A percentile compares a stretch with the other conserved stretches of the same genome.
Evolutionary conservation across 2,113 vertebrate genomes (phyloP).

Genomic region (Silurus glanis): DNA sequence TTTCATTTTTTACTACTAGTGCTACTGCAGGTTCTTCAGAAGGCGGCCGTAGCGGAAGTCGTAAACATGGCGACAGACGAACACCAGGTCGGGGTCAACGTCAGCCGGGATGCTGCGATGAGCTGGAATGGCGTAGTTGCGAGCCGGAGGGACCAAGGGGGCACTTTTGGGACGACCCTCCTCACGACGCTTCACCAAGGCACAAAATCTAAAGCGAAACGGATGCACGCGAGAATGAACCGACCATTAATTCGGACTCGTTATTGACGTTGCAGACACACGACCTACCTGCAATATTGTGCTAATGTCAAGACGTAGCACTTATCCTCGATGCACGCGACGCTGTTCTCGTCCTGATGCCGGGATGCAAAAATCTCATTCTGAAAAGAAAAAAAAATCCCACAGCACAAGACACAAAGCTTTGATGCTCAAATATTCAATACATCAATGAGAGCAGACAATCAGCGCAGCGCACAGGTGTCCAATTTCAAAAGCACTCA

Average conservation of each 20-base stretch:
- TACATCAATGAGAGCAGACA: constrained; percentile 9
- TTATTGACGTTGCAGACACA: neutral
- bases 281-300: constrained; percentile 95
- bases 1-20: constrained; percentile 27
- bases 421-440: constrained; percentile 24
- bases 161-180: constrained; percentile 86
- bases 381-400: constrained; percentile 62
- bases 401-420: constrained; percentile 35
- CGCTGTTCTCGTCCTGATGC: constrained; percentile 98
- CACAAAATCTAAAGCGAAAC: constrained; percentile 86
- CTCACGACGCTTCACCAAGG: constrained; percentile 93
- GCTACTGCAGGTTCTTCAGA: constrained; percentile 97
- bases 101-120: constrained; percentile 93
- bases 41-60: constrained; percentile 97
- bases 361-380: constrained; percentile 98
- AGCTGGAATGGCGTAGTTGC: constrained; percentile 84
- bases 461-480: constrained; percentile 18
- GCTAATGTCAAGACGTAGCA: constrained; percentile 97
- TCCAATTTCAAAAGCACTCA: constrained; percentile 38
- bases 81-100: constrained; percentile 94
- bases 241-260: neutral
- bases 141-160: constrained; percentile 86
- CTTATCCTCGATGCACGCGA: constrained; percentile 98
- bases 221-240: neutral
- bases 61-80: constrained; percentile 97